A percentile compares a stretch with the other conserved stretches of the same genome.
phyloP scores from a whole-genome alignment of 2,888 invertebrate genomes.

The Digitonthophagus gazella region DNA sequence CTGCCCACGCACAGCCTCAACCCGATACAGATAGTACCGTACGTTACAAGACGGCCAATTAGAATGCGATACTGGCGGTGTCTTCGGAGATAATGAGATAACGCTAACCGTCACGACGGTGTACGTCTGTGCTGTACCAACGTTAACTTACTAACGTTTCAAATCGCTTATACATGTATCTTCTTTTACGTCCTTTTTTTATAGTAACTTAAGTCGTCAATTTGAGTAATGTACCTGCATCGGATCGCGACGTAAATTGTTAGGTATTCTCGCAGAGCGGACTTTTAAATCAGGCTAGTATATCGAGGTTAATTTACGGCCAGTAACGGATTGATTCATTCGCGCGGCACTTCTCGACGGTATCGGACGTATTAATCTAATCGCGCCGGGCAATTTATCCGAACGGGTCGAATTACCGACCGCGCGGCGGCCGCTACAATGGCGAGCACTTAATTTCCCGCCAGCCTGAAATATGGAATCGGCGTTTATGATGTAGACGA shows the following conservation, averaged over 20 bases:
- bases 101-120: background rate
- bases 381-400: background rate
- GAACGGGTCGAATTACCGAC: background rate
- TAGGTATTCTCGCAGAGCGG: background rate
- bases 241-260: background rate
- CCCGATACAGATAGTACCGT: background rate
- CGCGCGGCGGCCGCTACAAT: background rate
- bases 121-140: too few relatives aligned
- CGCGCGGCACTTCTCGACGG: background rate
- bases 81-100: constrained; percentile 11
- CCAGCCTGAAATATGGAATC: background rate
- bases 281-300: background rate
- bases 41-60: constrained; percentile 18
- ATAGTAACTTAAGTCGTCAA: too few relatives aligned
- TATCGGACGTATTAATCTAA: background rate
- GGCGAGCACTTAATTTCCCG: background rate
- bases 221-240: background rate
- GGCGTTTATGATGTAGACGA: background rate
- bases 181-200: too few relatives aligned
- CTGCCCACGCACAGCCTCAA: background rate
- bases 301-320: background rate
- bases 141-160: too few relatives aligned
- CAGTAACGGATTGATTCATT: background rate
- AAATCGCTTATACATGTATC: too few relatives aligned
- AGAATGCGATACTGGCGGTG: constrained; percentile 14